Evolutionary conservation across 2,888 invertebrate species (phyloP).

Genomic region (Rapana venosa): DNA sequence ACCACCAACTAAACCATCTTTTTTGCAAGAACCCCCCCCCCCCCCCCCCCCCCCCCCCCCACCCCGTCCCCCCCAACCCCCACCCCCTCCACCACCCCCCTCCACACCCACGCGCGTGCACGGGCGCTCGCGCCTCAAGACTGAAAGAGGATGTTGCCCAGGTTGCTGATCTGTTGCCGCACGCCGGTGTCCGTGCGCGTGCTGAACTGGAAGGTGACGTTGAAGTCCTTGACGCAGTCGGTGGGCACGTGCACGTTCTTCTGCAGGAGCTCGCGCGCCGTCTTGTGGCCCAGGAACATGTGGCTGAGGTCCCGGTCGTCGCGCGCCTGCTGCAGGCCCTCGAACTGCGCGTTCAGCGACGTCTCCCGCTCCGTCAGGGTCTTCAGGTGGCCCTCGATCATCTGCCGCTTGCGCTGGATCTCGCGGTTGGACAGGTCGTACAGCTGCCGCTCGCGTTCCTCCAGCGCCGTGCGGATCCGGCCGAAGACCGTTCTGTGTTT

Average conservation of each 20-base stretch:
- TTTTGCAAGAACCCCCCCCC: too few species aligned
- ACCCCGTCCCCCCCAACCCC: too few species aligned
- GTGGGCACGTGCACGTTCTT: slow-evolving; percentile 64
- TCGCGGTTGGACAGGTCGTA: slow-evolving; percentile 66
- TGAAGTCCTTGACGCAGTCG: slow-evolving; percentile 65
- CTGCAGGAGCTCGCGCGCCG: slow-evolving; percentile 61
- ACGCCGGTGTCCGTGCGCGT: slow-evolving; percentile 64
- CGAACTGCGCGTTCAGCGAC: slow-evolving; percentile 56
- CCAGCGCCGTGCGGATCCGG: slow-evolving; percentile 65
- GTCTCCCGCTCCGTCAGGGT: slow-evolving; percentile 60
- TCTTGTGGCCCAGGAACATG: slow-evolving; percentile 69
- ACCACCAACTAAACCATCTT: too few species aligned
- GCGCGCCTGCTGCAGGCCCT: slow-evolving; percentile 62
- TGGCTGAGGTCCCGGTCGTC: slow-evolving; percentile 66
- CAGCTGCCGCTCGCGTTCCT: slow-evolving; percentile 68
- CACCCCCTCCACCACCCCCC: too few species aligned
- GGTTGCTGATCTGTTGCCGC: slow-evolving; percentile 61
- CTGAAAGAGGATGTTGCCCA: slow-evolving; percentile 65
- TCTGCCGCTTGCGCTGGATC: slow-evolving; percentile 66
- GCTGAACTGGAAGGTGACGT: slow-evolving; percentile 70
- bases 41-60: too few species aligned
- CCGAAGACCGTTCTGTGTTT: slow-evolving; percentile 56
- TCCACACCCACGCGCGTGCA: too few species aligned
- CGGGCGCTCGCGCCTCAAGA: slow-evolving; percentile 35
- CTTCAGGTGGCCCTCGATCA: slow-evolving; percentile 65